Evolutionary conservation across 2,113 vertebrate genomes (phyloP).

Genomic region (Tinamus guttatus): DNA sequence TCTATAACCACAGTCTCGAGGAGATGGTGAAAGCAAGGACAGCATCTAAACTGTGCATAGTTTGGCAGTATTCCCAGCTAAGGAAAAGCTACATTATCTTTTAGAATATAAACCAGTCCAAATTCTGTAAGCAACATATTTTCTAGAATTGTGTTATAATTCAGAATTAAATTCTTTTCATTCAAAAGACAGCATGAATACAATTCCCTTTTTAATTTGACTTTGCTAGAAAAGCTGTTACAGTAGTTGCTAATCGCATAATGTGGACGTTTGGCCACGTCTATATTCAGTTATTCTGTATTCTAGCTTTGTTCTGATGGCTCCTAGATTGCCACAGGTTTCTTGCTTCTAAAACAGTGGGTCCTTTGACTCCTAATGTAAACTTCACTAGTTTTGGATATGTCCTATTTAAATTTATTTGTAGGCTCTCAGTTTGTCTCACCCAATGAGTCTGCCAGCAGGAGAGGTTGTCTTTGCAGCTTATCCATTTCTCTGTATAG

Average conservation of each 20-base stretch:
- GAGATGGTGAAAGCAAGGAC: not conserved
- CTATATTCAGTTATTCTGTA: not conserved
- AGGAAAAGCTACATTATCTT: not conserved
- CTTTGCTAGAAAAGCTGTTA: not conserved
- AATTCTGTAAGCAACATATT: not conserved
- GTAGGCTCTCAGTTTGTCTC: not conserved
- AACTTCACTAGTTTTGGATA: not conserved
- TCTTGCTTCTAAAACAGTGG: not conserved
- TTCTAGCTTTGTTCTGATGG: not conserved
- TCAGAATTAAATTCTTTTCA: not conserved
- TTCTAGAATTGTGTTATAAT: not conserved
- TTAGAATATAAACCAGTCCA: not conserved
- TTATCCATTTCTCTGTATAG: not conserved
- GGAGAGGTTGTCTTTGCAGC: not conserved
- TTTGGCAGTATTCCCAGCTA: not conserved
- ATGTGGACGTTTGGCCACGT: not conserved
- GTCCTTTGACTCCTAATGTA: not conserved
- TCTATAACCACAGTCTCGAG: not conserved
- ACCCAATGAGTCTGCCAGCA: not conserved
- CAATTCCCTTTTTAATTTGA: not conserved
- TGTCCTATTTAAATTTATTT: not conserved
- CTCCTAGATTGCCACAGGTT: not conserved
- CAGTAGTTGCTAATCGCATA: not conserved
- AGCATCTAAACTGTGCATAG: fast-evolving
- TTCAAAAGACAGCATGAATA: not conserved